Evolutionary conservation across 2,113 vertebrate genomes (phyloP).

Genomic region (Poeciliopsis retropinna): DNA sequence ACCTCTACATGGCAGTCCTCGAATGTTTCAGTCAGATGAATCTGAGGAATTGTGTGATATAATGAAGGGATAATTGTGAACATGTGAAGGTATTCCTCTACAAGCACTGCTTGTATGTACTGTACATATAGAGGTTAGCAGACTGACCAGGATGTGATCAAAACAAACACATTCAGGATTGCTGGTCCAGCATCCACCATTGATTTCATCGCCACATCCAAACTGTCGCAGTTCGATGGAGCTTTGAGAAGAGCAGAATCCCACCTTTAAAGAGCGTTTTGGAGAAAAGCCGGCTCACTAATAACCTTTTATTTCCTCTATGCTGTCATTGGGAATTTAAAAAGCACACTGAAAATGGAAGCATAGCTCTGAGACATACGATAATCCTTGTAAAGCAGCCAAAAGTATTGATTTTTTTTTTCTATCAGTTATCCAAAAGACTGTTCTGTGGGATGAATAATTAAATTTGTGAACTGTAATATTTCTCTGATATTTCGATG

Average conservation of each 20-base stretch:
- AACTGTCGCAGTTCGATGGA: slow-evolving; percentile 60
- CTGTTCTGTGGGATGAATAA: slow-evolving; percentile 78
- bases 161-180: slow-evolving; percentile 44
- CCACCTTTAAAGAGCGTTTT: slow-evolving; percentile 38
- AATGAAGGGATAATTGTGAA: slow-evolving; percentile 60
- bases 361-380: slow-evolving; percentile 71
- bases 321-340: slow-evolving; percentile 63
- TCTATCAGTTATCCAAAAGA: slow-evolving; percentile 78
- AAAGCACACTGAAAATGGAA: slow-evolving; percentile 71
- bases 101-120: slow-evolving; percentile 80
- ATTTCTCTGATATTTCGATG: slow-evolving; percentile 83
- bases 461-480: slow-evolving; percentile 84
- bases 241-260: slow-evolving; percentile 56
- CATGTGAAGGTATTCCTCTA: slow-evolving; percentile 71
- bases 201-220: slow-evolving; percentile 47
- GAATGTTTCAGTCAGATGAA: slow-evolving; percentile 37
- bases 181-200: slow-evolving; percentile 27
- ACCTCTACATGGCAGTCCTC: slow-evolving; percentile 23
- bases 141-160: slow-evolving; percentile 58
- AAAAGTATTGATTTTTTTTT: slow-evolving; percentile 79
- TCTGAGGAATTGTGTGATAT: slow-evolving; percentile 48
- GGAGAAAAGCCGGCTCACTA: slow-evolving; percentile 56
- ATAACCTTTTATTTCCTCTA: slow-evolving; percentile 49
- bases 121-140: slow-evolving; percentile 79
- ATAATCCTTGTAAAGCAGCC: slow-evolving; percentile 79